phyloP scores from a whole-genome alignment of 2,888 invertebrate genomes.

The Malthinus seriepunctatus region DNA sequence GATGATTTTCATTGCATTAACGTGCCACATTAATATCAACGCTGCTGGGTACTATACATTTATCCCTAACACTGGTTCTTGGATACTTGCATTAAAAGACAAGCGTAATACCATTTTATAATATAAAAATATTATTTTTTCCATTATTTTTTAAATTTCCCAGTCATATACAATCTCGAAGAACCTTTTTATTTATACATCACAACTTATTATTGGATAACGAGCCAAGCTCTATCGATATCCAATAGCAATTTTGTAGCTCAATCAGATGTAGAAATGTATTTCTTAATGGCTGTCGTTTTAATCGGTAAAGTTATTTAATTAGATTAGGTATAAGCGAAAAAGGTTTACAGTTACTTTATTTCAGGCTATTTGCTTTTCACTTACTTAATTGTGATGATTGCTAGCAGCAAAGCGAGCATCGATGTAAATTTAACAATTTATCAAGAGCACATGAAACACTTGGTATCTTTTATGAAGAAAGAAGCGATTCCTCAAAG shows the following conservation, averaged over 20 bases:
- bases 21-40: background rate
- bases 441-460: constrained; percentile 37
- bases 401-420: constrained; percentile 35
- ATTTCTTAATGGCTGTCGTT: constrained; percentile 25
- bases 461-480: constrained; percentile 36
- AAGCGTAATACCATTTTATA: background rate
- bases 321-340: background rate
- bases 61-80: background rate
- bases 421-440: constrained; percentile 35
- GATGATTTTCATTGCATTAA: constrained; percentile 14
- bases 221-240: constrained; percentile 18
- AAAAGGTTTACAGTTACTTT: background rate
- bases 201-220: constrained; percentile 30
- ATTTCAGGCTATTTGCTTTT: constrained; percentile 38
- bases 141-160: background rate
- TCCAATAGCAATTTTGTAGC: constrained; percentile 30
- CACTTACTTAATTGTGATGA: constrained; percentile 37
- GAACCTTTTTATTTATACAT: constrained; percentile 24
- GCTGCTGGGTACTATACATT: background rate
- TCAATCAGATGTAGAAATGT: constrained; percentile 24
- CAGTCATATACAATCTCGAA: constrained; percentile 16
- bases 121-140: background rate
- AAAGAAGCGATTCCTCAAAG: constrained; percentile 29
- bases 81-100: background rate
- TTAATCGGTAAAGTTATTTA: constrained; percentile 23